Base-by-base conservation (phyloP, 2,113 vertebrate species). In the Orientallactaga bullata region DNA sequence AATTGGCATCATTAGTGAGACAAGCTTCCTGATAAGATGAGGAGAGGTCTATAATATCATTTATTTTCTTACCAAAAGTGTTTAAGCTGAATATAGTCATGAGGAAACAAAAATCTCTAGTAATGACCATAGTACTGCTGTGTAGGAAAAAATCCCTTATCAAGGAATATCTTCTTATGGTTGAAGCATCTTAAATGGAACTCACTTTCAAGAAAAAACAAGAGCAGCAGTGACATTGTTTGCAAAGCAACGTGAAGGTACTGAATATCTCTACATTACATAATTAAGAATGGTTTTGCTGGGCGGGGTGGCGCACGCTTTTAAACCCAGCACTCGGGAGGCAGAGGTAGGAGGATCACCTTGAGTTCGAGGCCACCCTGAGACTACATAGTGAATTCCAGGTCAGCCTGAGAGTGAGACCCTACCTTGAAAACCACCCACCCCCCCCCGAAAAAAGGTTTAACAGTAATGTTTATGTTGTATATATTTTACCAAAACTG, bases 121-220 rank as follows among this genome's bases (percentile, higher is more conserved):
- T 24, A 78, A 76, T 61, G 85, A 39, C 69, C 32, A 60, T 80
- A 32, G 15, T 69, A 0, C 60, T 20, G 18, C 55, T 86, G 58
- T 12, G 0, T 2, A 81, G 10, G 51, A 60, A 88, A 81, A 88
- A 65, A 20, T 69, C 26, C 39, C 78, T 72, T 32, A 55, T 66
- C 35, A 63, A 85, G 84, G 32, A 73, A 61, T 32, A 63, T 71
- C 1, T 10, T 47, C 72, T 95, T 88, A 51, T 7, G 28, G n/a
- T 68, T 92, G 37, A 80, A 90, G 15, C 42, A 65, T 88, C 69
- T 24, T 82, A 81, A 84, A 12, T 24, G 24, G 26, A 85, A 16
- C 26, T 90, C 58, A 82, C 16, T 84, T 90, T 80, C n/a, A 89
- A 93, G 73, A 39, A 71, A 10, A 32, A 55, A n/a, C 69, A 68